Percentiles rank a stretch among this genome's conserved stretches.
Conservation (phyloP, 2,797 vertebrate genomes). For the Ambastaia sidthimunki region DNA sequence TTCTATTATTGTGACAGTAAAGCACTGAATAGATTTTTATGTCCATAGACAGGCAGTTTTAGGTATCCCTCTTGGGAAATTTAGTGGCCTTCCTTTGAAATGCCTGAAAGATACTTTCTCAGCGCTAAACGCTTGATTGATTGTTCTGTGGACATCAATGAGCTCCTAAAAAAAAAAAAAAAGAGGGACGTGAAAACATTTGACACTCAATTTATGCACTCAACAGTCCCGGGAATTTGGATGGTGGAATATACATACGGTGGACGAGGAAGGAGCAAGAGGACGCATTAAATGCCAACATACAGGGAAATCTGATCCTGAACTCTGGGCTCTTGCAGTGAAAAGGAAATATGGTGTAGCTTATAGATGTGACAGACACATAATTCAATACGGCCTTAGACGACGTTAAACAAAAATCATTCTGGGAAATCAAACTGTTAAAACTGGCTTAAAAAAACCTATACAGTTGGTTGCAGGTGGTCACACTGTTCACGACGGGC, state of each 20-base stretch:
- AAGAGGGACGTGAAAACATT: slow-evolving; percentile 63
- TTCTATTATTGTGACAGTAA: neutral
- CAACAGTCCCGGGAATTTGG: slow-evolving; percentile 62
- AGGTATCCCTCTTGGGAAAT: slow-evolving; percentile 1
- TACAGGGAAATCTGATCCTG: slow-evolving; percentile 76
- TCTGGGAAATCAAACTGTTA: slow-evolving; percentile 43
- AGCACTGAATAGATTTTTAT: neutral
- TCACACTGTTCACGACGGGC: slow-evolving; percentile 66
- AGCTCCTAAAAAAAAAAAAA: slow-evolving; percentile 66
- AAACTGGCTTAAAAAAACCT: slow-evolving; percentile 64
- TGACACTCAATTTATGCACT: slow-evolving; percentile 70
- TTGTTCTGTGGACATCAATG: slow-evolving; percentile 61
- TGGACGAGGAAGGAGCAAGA: slow-evolving; percentile 72
- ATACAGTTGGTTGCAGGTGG: slow-evolving; percentile 69
- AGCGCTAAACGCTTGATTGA: slow-evolving; percentile 62
- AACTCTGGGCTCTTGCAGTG: slow-evolving; percentile 72
- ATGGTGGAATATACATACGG: slow-evolving; percentile 67
- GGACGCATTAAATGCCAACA: slow-evolving; percentile 74
- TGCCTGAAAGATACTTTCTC: slow-evolving; percentile 51
- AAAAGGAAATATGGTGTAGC: slow-evolving; percentile 77
- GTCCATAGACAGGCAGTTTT: neutral
- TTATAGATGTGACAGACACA: slow-evolving; percentile 81
- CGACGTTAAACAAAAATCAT: slow-evolving; percentile 50
- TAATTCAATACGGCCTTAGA: slow-evolving; percentile 80
- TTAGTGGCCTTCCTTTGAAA: slow-evolving; percentile 16